Evolutionary conservation across 2,113 vertebrate genomes (phyloP), one percentile per base, ranked within the genome.

Genomic region (Melanotaenia duboulayi): DNA sequence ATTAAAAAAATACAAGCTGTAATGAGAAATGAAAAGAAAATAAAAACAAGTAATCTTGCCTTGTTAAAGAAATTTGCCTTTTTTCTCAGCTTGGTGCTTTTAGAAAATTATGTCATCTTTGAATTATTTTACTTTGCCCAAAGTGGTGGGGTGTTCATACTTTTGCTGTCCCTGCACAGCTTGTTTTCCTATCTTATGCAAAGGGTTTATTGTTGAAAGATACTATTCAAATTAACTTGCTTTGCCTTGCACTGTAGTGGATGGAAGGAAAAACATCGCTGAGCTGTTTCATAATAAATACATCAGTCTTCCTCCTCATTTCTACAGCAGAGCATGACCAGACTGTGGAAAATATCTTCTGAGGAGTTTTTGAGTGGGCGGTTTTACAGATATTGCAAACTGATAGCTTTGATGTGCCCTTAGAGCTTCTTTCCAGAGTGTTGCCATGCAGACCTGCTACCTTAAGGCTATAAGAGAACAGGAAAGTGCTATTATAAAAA

Each of bases 371-470:
- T 46, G 73, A 80, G 63, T 51, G 24, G 63, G 78, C 60, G 23
- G 54, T 65, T 24, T 79, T 35, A 39, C 59, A 52, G 65, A 44
- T 64, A 70, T 56, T 85, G 40, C 19, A 22, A 71, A 76, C 65
- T 2, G 25, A 61, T 23, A 13, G 24, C 42, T 57, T 16, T 52
- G 39, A 79, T 55, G 74, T 56, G 16, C 7, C 55, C 35, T 57
- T n/a, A 13, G 55, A 67, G 65, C 62, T 51, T 82, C 78, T 82
- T 73, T 76, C 39, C 32, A 25, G 54, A 57, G 66, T 70, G 86
- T 91, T 86, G 78, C 83, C 62, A 54, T 67, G 84, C 83, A 85
- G 78, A 85, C 50, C 62, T 37, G 56, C 61, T 76, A 60, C 71
- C 81, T 87, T 40, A 11, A 73, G 67, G 78, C 74, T 82, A 70